Evolutionary conservation across 2,113 vertebrate species (phyloP).

Genomic region (Perca fluviatilis): DNA sequence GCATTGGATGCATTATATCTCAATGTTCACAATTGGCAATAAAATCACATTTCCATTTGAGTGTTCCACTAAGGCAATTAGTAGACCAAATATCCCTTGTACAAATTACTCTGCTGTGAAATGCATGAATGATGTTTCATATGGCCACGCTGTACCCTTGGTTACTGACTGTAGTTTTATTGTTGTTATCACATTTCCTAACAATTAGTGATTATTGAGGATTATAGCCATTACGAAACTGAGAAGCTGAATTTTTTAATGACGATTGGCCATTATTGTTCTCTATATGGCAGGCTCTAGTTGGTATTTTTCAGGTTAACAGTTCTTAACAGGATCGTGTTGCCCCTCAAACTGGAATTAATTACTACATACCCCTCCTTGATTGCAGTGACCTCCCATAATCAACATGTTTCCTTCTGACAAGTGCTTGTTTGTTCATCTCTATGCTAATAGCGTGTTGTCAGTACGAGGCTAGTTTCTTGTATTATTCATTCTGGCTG

Average conservation of each 20-base stretch:
- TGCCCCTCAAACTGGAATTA: conserved; percentile 36
- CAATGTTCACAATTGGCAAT: conserved; percentile 12
- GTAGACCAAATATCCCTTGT: conserved; percentile 17
- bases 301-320: conserved; percentile 65
- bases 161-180: conserved; percentile 21
- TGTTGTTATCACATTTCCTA: conserved; percentile 13
- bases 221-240: conserved; percentile 3
- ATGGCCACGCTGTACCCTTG: background rate
- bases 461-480: conserved; percentile 27
- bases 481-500: conserved; percentile 40
- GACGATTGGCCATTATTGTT: conserved; percentile 21
- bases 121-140: conserved; percentile 26
- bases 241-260: conserved; percentile 40
- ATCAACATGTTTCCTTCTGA: conserved; percentile 55
- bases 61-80: conserved; percentile 28
- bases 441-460: conserved; percentile 47
- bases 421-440: conserved; percentile 59
- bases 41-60: conserved; percentile 34
- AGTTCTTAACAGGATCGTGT: conserved; percentile 46
- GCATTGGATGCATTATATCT: conserved; percentile 6
- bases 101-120: conserved; percentile 20
- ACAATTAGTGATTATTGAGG: background rate
- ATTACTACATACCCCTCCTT: conserved; percentile 65
- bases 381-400: conserved; percentile 60
- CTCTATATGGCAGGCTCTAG: background rate